Evolutionary conservation across 2,113 vertebrate species (phyloP), one percentile per base, ranked within the genome.

Genomic region (Dolichotis patagonum): DNA sequence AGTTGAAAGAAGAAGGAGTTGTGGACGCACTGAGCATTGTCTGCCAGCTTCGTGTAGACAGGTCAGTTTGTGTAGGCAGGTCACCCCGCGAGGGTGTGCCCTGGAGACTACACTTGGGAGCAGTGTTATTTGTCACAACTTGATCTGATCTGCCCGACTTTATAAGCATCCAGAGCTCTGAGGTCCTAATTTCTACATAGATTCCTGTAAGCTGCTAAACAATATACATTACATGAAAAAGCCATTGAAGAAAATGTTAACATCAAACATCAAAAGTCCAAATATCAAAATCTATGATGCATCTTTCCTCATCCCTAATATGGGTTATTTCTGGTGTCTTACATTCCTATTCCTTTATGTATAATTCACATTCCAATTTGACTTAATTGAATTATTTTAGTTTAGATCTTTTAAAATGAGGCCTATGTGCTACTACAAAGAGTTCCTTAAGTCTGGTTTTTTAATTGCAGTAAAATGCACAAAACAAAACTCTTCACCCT

Each of bases 41-140:
- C 96, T 99, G 99, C 98, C 99, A 99, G 96, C 99, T 99, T 28
- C 98, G 99, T 94, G 98, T 99, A 14, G 99, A 99, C 98, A 99
- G 99, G 99, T 99, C 97, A 93, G 98, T 98, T 94, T n/a, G 99
- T 94, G 98, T 99, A 14, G 99, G 99, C 98, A 99, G 99, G 99
- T 99, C 97, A 93, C 94, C 35, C 43, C 30, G 7, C 1, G 8
- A 84, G 38, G 35, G 41, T 4, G 20, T 20, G 63, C 35, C 24
- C 35, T 0, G 4, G 73, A 77, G 43, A 62, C 17, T 13, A 38
- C 38, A 38, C 35, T 26, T 46, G 63, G 20, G n/a, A 71, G 4
- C 14, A 35, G 19, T 0, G 0, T 16, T 17, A 4, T 8, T 35
- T 5, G 1, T 54, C 69, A 81, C 46, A 30, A 3, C 14, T 54